Evolutionary conservation across 2,113 vertebrate species (phyloP), one percentile per base, ranked within the genome.

Genomic region (Zosterops borbonicus): DNA sequence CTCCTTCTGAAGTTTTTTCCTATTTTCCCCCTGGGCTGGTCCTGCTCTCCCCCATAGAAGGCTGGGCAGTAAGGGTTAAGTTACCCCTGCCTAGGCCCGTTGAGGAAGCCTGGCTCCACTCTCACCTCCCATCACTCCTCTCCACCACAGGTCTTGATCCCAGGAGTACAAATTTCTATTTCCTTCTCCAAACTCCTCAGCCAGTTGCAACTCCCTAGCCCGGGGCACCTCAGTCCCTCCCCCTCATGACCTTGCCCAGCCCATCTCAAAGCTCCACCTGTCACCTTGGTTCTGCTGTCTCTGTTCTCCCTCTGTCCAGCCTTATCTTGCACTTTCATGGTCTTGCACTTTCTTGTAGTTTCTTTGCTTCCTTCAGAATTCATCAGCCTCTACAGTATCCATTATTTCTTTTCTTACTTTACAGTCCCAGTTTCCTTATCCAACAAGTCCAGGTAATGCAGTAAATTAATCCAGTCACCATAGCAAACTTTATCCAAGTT

Each of bases 41-140:
- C 12, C 19, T 1, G 1, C 13, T 68, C 23, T 12, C 21, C 7
- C 11, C 47, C 0, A 0, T 31, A 62, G 20, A 59, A 47, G 14
- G 20, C 16, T 69, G 47, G 16, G 29, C 62, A 62, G n/a, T 35
- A 47, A 83, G 39, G 28, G 25, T 62, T 62, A 31, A 35, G 41
- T 29, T 55, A 19, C 17, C 14, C 11, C 21, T 39, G 47, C 16
- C 37, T 56, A 50, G 44, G 27, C 31, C 31, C 0, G 0, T n/a
- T 64, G 41, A n/a, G 4, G 1, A 8, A 82, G 14, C 29, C 29
- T 73, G 39, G 35, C 6, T 81, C 11, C 39, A 35, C 29, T 78
- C 63, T 90, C 39, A 42, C 9, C 10, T 77, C 18, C 42, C 71
- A 58, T 41, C 29, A 22, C 8, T 71, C 71, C 39, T 86, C n/a